Evolutionary conservation across 1,140 invertebrate species (phyloP).

Genomic region (Magallana angulata): DNA sequence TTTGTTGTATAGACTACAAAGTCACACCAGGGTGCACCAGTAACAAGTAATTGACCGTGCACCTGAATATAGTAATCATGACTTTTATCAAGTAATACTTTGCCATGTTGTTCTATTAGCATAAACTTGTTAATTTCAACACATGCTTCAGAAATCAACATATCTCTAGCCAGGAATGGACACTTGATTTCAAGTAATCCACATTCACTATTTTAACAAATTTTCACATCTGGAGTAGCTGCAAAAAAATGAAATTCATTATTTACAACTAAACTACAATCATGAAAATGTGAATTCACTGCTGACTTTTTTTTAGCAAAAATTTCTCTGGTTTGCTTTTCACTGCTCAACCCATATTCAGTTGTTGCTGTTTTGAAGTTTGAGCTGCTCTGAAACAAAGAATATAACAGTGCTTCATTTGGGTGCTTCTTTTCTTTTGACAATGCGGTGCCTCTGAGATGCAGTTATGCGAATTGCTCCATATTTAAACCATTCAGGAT

Average conservation of each 20-base stretch:
- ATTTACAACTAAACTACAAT: conserved; percentile 47
- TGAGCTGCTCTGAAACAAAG: not conserved
- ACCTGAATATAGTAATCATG: conserved; percentile 46
- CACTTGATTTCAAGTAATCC: conserved; percentile 54
- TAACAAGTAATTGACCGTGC: conserved; percentile 51
- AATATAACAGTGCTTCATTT: not conserved
- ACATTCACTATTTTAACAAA: conserved; percentile 29
- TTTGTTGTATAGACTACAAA: conserved; percentile 53
- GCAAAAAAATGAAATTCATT: conserved; percentile 17
- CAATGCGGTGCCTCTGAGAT: not conserved
- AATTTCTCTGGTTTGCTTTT: not conserved
- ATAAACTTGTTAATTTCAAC: not conserved
- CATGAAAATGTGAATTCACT: conserved; percentile 36
- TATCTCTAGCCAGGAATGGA: conserved; percentile 48
- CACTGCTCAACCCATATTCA: conserved; percentile 3
- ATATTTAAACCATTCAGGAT: not conserved
- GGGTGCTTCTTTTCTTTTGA: conserved; percentile 12
- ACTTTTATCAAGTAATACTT: conserved; percentile 7
- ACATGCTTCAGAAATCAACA: conserved; percentile 42
- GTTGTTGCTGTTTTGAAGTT: not conserved
- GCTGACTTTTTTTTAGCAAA: not conserved
- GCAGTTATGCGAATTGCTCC: conserved; percentile 19
- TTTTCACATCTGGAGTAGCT: conserved; percentile 42
- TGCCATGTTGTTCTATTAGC: not conserved
- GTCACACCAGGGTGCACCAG: conserved; percentile 47